A percentile compares a stretch with the other conserved stretches of the same genome.
These are phyloP conservation scores for Ophiothrix spiculata DNA, from an alignment of 35 echinoderm and acorn worm species.

Conservation along the genomic window DNA sequence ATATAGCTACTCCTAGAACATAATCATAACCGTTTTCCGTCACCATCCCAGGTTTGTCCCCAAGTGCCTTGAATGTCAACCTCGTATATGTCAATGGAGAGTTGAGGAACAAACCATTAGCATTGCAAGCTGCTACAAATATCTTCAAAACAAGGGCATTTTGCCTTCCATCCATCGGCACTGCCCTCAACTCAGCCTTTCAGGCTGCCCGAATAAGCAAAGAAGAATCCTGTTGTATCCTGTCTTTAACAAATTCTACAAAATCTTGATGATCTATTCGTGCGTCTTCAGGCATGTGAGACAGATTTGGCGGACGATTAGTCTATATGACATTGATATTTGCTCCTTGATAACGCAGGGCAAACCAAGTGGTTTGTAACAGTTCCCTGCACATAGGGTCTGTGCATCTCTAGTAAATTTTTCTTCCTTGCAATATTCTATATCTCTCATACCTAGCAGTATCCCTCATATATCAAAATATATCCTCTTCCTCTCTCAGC, in stretches of 20 bases:
- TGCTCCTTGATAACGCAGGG: too few species aligned
- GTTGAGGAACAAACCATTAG: neutral
- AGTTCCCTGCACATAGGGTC: too few species aligned
- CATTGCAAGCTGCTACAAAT: neutral
- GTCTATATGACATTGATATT: too few species aligned
- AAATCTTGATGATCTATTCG: neutral
- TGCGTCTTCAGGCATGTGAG: neutral
- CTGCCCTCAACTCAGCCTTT: neutral
- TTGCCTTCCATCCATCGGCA: neutral
- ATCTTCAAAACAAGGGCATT: neutral
- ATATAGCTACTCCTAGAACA: neutral
- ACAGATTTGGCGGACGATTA: too few species aligned
- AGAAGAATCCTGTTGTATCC: neutral
- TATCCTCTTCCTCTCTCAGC: too few species aligned
- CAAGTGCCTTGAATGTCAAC: neutral
- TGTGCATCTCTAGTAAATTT: too few species aligned
- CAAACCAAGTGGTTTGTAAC: too few species aligned
- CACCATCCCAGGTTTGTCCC: neutral
- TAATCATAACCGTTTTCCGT: neutral
- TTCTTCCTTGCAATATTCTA: too few species aligned
- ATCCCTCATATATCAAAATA: too few species aligned
- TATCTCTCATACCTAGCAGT: too few species aligned
- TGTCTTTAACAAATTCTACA: neutral
- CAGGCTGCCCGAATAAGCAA: neutral
- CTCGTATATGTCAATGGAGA: neutral